Evolutionary conservation across 1,140 invertebrate species (phyloP).

Genomic region (Ridgeia piscesae): DNA sequence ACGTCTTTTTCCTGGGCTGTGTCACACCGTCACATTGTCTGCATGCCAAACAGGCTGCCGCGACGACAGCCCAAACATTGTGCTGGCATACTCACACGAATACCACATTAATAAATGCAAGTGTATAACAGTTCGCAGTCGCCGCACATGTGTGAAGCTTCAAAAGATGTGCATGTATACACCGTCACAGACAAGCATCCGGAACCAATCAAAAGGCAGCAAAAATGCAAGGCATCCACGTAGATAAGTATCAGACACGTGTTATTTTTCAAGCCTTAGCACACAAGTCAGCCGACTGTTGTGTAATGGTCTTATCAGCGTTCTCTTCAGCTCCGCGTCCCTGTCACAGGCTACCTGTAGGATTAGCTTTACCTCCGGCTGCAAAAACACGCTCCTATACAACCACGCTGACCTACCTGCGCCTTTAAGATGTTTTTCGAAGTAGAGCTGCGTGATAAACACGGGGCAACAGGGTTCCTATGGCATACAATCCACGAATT

Average conservation of each 20-base stretch:
- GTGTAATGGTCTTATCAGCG: not conserved
- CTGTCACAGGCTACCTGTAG: not conserved
- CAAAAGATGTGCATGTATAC: not conserved
- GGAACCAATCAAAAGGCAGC: not conserved
- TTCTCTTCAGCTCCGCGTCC: not conserved
- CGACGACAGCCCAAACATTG: not conserved
- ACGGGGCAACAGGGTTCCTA: not conserved
- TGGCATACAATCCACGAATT: not conserved
- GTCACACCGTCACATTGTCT: not conserved
- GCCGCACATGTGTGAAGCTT: not conserved
- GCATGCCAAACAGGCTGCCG: not conserved
- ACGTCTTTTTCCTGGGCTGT: not conserved
- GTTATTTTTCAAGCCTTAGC: not conserved
- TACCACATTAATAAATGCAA: conserved; percentile 1
- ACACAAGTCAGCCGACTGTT: not conserved
- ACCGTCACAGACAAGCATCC: not conserved
- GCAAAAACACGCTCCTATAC: not conserved
- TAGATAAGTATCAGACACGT: not conserved
- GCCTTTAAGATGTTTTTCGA: not conserved
- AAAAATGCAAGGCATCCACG: not conserved
- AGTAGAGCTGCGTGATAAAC: not conserved
- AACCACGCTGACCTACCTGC: not conserved
- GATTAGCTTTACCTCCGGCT: not conserved
- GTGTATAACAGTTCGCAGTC: not conserved
- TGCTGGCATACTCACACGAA: not conserved